Base-by-base conservation (phyloP, 2,888 invertebrate species). In the Amiota communis region DNA sequence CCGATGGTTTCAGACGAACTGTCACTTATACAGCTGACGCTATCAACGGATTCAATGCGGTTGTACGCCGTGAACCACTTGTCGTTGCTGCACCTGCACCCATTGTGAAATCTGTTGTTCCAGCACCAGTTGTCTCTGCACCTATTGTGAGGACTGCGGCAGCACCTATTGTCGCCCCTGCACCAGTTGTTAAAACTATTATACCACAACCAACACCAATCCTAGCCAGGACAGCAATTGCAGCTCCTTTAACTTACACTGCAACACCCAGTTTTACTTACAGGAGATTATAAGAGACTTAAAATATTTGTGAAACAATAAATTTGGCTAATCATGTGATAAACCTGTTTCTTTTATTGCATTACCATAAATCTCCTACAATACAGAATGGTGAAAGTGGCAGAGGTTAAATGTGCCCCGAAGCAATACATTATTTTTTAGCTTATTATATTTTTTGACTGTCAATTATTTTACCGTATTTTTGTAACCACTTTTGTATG, bases 371-470 rank as follows among this genome's bases (percentile, higher is more conserved):
- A 77, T 75, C 69, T 65, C 73, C 72, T 59, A 77, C 81, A 86
- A 86, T 78, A 82, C 75, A 76, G 78, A 78, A 78, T 82, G 76
- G 85, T 82, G 84, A 86, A 85, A 86, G 85, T 77, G 76, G 71
- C 23, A 65, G 67, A 75, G 36, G 36, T 36, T 36, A 75, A 72
- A 81, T 82, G 74, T 51, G 71, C 81, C 67, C 76, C 80, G 77
- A 36, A 82, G 77, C 79, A 75, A 73, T 46, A 73, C 71, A 75
- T 78, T 77, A 74, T 78, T 76, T 20, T 17, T 11, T n/a, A 48
- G 4, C 15, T 48, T 15, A 36, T 56, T 56, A 53, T 12, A 36
- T 23, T 12, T 56, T 49, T 65, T 20, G 72, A 72, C 57, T 78
- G 80, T 76, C 47, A 56, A 75, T 79, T 80, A 76, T 70, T 72